Evolutionary conservation across 2,797 vertebrate species (phyloP), one percentile per base, ranked within the genome.

Genomic region (Pteronotus mesoamericanus): DNA sequence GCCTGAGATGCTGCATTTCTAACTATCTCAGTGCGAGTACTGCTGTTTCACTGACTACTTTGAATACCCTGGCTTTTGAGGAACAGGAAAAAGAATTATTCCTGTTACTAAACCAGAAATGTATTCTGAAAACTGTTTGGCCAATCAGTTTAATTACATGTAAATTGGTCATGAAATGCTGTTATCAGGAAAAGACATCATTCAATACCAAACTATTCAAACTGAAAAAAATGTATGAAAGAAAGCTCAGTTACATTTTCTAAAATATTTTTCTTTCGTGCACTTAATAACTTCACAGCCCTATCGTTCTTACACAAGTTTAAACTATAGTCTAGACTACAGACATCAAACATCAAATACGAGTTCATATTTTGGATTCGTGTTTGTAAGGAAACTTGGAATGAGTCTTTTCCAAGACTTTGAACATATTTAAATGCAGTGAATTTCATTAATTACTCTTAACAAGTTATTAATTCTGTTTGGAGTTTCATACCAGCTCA

Each of bases 401-500:
- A 84, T 83, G 68, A 79, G 46, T 72, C 51, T 77, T 86, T 94
- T 84, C 94, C 88, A 96, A 94, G 71, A 86, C 94, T 98, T 88
- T 96, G 94, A 97, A 96, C 90, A 46, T 92, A 86, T 57, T 89
- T 94, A 88, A 94, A 89, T 95, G 79, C 19, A 86, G 64, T 84
- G 55, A 74, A 95, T 96, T 97, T 95, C 91, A 48, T 94, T 96
- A 94, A 95, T 94, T 96, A 92, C 90, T 94, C 90, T 92, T 84
- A 94, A 61, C 26, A 77, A 97, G 64, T 86, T 88, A 96, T 93
- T 94, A 93, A 94, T 88, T 94, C 86, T 66, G 51, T 94, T 77
- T 77, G 16, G 74, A 71, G 42, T 88, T 93, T 94, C 82, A 37
- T 19, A 34, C 5, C n/a, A 75, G 48, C 48, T 59, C 34, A 4